Base-by-base conservation (phyloP, 2,888 invertebrate species). In the Drosophila nigricruria region DNA sequence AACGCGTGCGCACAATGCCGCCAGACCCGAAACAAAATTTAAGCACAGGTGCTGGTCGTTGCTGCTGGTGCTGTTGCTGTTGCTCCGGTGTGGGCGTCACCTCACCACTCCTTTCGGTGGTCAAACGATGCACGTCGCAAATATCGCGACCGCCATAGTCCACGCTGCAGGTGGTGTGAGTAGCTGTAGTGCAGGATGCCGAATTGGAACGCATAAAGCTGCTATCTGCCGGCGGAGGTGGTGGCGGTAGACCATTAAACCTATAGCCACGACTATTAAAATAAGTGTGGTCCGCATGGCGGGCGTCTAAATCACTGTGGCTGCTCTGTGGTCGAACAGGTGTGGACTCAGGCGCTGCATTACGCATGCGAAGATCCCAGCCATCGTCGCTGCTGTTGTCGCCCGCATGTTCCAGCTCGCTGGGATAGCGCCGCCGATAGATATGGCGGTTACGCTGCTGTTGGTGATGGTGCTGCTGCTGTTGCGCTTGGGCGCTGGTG, bases 401-500 rank as follows among this genome's bases (percentile, higher is more conserved):
- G 47, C 80, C 70, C 30, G 54, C 18, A n/a, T 58, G 62, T 6
- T 79, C 81, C 18, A 73, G 6, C 0, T 57, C 67, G 12, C 8
- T 18, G 32, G 68, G 8, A 23, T 34, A 47, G 1, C 20, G 38
- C 10, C 32, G 25, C 3, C 32, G 56, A 30, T 60, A 79, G 4
- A 30, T 32, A 23, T 53, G 62, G 14, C 49, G 56, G 25, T 16
- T 16, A 9, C 47, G 67, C 9, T 58, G 47, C 0, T 68, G 32
- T 12, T 57, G 62, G 12, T 38, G 56, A 1, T 62, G 60, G 34
- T 66, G 75, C 16, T 66, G 75, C n/a, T 70, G 75, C n/a, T 79
- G 61, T 27, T 85, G 73, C 20, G 89, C 90, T 34, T 80, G 81
- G 1, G 91, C 90, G 66, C 90, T 90, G 0, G 90, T 91, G 50